Base-by-base conservation (phyloP, 35 echinoderm and acorn worm species). In the Strongylocentrotus purpuratus region DNA sequence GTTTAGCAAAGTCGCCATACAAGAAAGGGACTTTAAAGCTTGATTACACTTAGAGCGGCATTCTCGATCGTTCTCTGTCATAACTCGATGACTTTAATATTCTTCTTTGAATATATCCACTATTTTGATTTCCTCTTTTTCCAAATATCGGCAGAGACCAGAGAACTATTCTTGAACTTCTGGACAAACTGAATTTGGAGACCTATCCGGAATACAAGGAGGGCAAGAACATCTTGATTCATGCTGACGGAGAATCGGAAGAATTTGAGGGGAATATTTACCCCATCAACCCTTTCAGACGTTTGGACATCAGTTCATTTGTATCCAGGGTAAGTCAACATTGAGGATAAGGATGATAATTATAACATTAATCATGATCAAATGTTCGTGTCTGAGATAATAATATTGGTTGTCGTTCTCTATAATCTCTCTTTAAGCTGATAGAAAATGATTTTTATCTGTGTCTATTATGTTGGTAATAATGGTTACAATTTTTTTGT, bases 261-360 rank as follows among this genome's bases (percentile, higher is more conserved):
- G 11, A 60, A 33, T 96, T 95, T 45, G 87, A 92, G 71, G 85
- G 60, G 2, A 46, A 97, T 32, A 47, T 48, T n/a, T 94, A 98
- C 17, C 96, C 97, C 0, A 88, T 98, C 28, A 94, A 93, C 9
- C n/a, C 90, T 9, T 11, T 98, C 17, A 93, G 92, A 60, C 95
- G 93, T 90, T 95, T 94, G 18, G 97, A 98, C 95, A 89, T 97
- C 25, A 96, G 86, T 48, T 95, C 97, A 18, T 96, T 98, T 31
- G 91, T 98, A 33, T 28, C 95, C 10, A 96, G 95, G 87, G 97
- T 98, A 97, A 96, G 88, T 96, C 20, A 7, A 10, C 50, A 55
- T 55, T 55, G 17, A 86, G 86, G 33, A 31, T 31, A 20, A 31
- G 5, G 86, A 87, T 32, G 86, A 31, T 32, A 20, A 28, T 32